Percentiles rank a stretch among this genome's conserved stretches.
phyloP scores from a whole-genome alignment of 1,140 invertebrate species.

The Platorchestia sp. region DNA sequence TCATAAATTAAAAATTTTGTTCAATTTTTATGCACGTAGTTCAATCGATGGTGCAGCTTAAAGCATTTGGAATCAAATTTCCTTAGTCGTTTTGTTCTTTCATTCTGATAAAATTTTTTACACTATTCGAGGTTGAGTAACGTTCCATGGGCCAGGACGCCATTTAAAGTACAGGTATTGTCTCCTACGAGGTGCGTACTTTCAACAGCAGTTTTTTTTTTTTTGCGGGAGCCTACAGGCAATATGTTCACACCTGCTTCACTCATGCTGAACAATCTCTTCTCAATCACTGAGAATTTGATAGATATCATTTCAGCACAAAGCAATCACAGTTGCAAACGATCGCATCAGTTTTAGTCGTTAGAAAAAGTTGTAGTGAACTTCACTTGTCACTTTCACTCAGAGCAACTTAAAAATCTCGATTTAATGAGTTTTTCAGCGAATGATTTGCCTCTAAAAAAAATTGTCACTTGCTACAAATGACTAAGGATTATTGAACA shows the following conservation, averaged over 20 bases:
- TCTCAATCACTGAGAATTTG: neutral
- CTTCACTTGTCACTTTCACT: neutral
- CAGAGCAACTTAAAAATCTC: neutral
- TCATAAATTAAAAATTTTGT: too few relatives aligned
- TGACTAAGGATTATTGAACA: neutral
- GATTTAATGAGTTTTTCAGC: neutral
- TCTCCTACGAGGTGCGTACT: neutral
- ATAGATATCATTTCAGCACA: neutral
- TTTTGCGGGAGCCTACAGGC: neutral
- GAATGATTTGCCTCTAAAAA: neutral
- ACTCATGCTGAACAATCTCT: neutral
- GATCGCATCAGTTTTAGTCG: neutral
- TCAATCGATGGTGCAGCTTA: too few relatives aligned
- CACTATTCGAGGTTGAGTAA: too few relatives aligned
- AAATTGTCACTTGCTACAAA: neutral
- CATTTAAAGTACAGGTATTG: neutral
- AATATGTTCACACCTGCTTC: neutral
- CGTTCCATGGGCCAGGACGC: neutral
- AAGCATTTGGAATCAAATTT: too few relatives aligned
- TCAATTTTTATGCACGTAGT: too few relatives aligned
- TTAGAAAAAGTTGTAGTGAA: neutral
- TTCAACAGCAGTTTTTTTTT: neutral
- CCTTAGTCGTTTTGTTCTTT: too few relatives aligned
- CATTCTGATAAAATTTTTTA: too few relatives aligned
- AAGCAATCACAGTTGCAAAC: neutral